phyloP scores from a whole-genome alignment of 2,888 invertebrate genomes.

The Oligia fasciuncula region DNA sequence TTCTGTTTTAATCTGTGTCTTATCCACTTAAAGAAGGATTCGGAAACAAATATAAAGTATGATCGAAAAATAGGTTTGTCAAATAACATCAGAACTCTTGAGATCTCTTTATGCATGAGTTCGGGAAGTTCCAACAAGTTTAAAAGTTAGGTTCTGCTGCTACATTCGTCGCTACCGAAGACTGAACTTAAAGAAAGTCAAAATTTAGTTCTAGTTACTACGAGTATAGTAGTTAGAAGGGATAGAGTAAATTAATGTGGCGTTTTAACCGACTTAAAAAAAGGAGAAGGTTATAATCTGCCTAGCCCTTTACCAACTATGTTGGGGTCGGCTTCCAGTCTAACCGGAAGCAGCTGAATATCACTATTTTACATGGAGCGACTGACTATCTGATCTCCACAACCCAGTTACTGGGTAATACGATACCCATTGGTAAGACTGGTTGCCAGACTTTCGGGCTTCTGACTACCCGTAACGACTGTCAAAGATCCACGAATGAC shows the following conservation, averaged over 20 bases:
- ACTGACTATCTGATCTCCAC: too few species aligned
- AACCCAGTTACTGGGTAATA: too few species aligned
- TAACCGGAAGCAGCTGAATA: too few species aligned
- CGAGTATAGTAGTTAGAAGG: background rate
- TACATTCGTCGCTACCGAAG: slow-evolving; percentile 9
- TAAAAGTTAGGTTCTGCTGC: slow-evolving; percentile 29
- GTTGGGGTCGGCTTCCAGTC: too few species aligned
- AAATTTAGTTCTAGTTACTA: background rate
- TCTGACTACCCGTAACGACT: too few species aligned
- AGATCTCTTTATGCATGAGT: slow-evolving; percentile 28
- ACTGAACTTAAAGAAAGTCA: slow-evolving; percentile 17
- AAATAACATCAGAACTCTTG: slow-evolving; percentile 10
- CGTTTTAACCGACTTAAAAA: background rate
- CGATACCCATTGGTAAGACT: too few species aligned
- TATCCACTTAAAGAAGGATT: background rate
- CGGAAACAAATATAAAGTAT: background rate
- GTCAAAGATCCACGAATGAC: too few species aligned
- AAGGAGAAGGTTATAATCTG: background rate
- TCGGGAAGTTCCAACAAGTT: slow-evolving; percentile 33
- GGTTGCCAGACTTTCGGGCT: too few species aligned
- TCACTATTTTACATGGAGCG: too few species aligned
- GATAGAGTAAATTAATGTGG: background rate
- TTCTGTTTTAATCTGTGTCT: too few species aligned
- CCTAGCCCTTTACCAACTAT: too few species aligned
- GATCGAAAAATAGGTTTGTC: slow-evolving; percentile 4